phyloP scores from a whole-genome alignment of 1,140 invertebrate genomes.

The Patella vulgata region DNA sequence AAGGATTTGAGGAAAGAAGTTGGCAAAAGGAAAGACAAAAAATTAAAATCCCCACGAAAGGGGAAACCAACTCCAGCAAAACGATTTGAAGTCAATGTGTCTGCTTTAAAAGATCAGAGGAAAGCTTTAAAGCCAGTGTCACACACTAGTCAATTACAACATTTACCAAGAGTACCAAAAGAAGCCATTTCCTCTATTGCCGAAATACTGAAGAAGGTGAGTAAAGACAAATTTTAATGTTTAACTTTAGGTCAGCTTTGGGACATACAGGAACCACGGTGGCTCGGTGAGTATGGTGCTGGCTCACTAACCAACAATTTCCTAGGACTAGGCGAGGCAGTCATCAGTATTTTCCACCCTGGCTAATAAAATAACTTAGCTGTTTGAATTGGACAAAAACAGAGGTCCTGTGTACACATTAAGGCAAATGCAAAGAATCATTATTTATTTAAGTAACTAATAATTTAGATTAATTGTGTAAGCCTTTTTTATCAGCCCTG shows the following conservation, averaged over 20 bases:
- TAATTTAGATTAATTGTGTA: too few relatives aligned
- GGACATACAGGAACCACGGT: not conserved
- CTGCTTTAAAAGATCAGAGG: slow-evolving; percentile 36
- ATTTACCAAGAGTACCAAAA: slow-evolving; percentile 25
- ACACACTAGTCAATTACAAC: slow-evolving; percentile 40
- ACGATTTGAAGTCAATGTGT: slow-evolving; percentile 24
- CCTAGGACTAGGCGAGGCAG: too few relatives aligned
- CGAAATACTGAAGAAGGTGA: slow-evolving; percentile 45
- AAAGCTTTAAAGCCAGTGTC: slow-evolving; percentile 35
- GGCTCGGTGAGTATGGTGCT: too few relatives aligned
- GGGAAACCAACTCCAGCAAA: slow-evolving; percentile 6
- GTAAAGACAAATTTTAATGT: slow-evolving; percentile 8
- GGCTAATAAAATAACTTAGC: too few relatives aligned
- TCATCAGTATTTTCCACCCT: too few relatives aligned
- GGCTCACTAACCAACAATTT: too few relatives aligned
- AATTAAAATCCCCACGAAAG: not conserved
- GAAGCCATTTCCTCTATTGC: slow-evolving; percentile 34
- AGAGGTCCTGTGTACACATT: too few relatives aligned
- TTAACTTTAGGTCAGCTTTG: not conserved
- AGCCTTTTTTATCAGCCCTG: too few relatives aligned
- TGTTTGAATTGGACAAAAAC: too few relatives aligned
- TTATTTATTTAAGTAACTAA: too few relatives aligned
- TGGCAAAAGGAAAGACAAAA: not conserved
- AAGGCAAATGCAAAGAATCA: too few relatives aligned
- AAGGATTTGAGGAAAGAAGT: slow-evolving; percentile 3